Conservation (phyloP, 2,888 invertebrate genomes). For the Trileptium ribeirensis region DNA sequence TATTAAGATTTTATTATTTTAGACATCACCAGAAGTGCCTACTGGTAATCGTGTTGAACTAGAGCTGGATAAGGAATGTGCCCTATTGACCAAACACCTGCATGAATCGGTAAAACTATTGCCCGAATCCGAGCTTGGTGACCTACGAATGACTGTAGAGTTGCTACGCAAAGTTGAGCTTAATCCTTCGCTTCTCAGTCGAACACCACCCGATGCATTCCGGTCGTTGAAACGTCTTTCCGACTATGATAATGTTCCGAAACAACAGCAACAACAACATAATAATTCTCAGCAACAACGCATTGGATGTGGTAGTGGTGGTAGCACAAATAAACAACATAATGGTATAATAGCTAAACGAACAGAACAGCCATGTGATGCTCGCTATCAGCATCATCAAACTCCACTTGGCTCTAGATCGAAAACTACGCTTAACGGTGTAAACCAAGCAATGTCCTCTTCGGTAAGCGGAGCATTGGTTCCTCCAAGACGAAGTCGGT, state of each 20-base stretch:
- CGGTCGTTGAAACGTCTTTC: neutral
- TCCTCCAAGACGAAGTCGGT: no score
- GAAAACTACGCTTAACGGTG: neutral
- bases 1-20: neutral
- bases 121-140: neutral
- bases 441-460: neutral
- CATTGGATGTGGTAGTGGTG: neutral
- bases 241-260: neutral
- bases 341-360: neutral
- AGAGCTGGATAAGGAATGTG: neutral
- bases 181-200: neutral
- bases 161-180: neutral
- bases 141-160: neutral
- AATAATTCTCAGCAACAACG: neutral
- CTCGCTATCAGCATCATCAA: no score
- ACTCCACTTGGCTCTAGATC: no score
- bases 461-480: neutral
- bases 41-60: neutral
- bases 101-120: neutral
- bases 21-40: neutral
- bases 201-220: neutral
- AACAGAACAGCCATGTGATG: no score
- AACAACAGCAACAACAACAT: neutral
- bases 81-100: neutral
- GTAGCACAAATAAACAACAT: neutral